Percentiles rank a stretch among this genome's conserved stretches.
These are phyloP conservation scores for Agelaius phoeniceus DNA, from an alignment of 2,113 vertebrate species.

Conservation along the genomic window DNA sequence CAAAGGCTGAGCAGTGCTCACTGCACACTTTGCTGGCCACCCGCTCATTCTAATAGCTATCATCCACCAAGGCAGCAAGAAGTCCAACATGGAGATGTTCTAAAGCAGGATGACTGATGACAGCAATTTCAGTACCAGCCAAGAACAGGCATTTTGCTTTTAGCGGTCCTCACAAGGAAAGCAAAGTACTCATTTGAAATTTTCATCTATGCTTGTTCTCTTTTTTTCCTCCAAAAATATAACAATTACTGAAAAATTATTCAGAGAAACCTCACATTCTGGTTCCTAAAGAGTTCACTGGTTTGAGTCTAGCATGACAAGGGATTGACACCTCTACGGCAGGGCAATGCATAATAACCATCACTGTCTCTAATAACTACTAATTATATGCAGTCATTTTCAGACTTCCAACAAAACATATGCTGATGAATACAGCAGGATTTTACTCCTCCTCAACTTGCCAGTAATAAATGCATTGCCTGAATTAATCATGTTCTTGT, in stretches of 20 bases:
- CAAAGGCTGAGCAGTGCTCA: background rate
- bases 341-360: background rate
- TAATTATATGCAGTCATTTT: background rate
- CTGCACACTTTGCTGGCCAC: background rate
- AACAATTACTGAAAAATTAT: background rate
- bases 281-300: background rate
- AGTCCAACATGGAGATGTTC: accelerated
- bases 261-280: background rate
- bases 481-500: conserved; percentile 32
- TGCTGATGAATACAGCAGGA: background rate
- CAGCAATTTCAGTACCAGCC: background rate
- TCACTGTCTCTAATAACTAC: background rate
- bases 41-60: background rate
- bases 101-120: background rate
- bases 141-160: accelerated
- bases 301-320: background rate
- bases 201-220: background rate
- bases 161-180: accelerated
- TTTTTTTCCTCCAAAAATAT: background rate
- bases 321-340: background rate
- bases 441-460: conserved; percentile 16
- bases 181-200: background rate
- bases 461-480: background rate
- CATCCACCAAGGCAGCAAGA: background rate
- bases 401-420: conserved; percentile 6